phyloP scores from a whole-genome alignment of 2,113 vertebrate species.

The Erythrolamprus reginae region DNA sequence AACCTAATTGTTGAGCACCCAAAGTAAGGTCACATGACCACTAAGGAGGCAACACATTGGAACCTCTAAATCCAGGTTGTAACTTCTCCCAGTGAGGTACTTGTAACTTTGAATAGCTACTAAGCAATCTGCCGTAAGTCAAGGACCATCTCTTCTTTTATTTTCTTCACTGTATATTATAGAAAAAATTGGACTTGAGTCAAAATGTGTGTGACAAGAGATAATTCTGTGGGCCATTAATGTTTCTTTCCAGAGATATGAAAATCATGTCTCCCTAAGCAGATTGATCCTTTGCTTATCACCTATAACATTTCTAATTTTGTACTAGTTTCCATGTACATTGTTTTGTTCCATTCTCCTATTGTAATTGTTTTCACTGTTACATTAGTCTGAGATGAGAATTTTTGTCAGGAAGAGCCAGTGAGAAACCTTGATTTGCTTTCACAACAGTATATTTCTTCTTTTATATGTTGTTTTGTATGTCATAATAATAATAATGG shows the following conservation, averaged over 20 bases:
- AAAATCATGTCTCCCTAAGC: not conserved
- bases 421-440: not conserved
- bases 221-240: not conserved
- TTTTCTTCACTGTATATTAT: not conserved
- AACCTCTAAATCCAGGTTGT: not conserved
- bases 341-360: not conserved
- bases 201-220: conserved; percentile 9
- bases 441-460: not conserved
- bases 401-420: not conserved
- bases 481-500: too few species aligned
- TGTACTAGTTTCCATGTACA: not conserved
- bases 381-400: not conserved
- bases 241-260: conserved; percentile 16
- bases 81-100: not conserved
- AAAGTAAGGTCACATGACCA: not conserved
- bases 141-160: not conserved
- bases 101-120: not conserved
- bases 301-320: conserved; percentile 8
- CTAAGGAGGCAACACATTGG: not conserved
- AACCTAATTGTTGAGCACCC: not conserved
- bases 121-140: not conserved
- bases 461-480: not conserved
- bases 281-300: not conserved
- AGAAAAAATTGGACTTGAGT: not conserved
- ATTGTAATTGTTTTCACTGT: not conserved